Evolutionary conservation across 2,113 vertebrate genomes (phyloP), one percentile per base, ranked within the genome.

Genomic region (Trogon melanurus): DNA sequence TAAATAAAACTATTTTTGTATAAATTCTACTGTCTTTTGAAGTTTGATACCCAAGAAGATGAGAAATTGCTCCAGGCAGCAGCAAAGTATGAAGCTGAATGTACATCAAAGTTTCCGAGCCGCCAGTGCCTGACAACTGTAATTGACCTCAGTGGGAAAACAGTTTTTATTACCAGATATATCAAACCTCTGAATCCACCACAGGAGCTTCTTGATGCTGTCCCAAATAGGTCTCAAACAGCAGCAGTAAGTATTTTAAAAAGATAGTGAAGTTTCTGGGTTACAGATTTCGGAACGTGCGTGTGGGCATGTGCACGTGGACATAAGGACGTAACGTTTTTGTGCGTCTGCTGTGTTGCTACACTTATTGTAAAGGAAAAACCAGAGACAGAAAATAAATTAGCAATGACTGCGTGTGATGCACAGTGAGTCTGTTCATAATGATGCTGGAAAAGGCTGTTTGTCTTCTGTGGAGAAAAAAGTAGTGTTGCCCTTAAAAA

Each of bases 31-130:
- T 96, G 71, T 79, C 89, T 89, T 65, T 74, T 97, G 50, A 97
- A 99, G 99, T 99, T 99, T 97, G 99, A 99, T 95, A 98, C 98
- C 78, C 98, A 99, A 80, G 99, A 99, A 97, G 98, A 98, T 26
- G 99, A 99, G 96, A 98, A 98, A 54, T 92, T 99, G 73, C 98
- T 99, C 69, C 98, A 98, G 96, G 98, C 98, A 26, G 97, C 99
- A 48, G 98, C 98, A 75, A 98, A 95, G 74, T 99, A 99, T 71
- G 98, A 99, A 96, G 97, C 94, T 41, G 98, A 99, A 23, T 98
- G 98, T 48, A 95, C 95, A 2, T 91, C 95, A 11, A 96, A 97
- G 70, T 98, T 98, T 95, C 98, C 99, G 5, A 98, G 84, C 53
- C 98, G 99, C 13, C 98, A 98, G 14, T 99, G 99, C 97, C 88